Base-by-base conservation (phyloP, 2,888 invertebrate species). In the Loripinus fragilis region DNA sequence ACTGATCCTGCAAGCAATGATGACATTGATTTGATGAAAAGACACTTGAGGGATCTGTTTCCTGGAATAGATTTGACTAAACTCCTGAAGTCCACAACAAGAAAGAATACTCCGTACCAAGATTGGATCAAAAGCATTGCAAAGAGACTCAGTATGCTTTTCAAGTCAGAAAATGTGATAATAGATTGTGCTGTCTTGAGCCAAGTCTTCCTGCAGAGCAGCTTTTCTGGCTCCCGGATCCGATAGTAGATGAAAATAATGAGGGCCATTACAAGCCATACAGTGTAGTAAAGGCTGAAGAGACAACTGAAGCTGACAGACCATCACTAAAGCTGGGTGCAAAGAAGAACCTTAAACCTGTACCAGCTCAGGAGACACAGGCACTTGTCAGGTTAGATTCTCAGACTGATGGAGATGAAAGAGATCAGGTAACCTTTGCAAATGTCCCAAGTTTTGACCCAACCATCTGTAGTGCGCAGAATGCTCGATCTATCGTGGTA, bases 161-260 rank as follows among this genome's bases (percentile, higher is more conserved):
- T 66, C 79, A 82, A 45, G 66, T 81, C 0, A 73, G 69, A 28
- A 79, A 77, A 50, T 82, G 76, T 71, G 38, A 41, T 15, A 68
- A 79, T 68, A 35, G 2, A 30, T 41, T 41, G 41, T 41, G 41
- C 15, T 79, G 78, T 71, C 76, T 73, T 73, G n/a, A 25, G 28
- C 75, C 75, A 38, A 48, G 30, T 17, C 20, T 76, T 38, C 17
- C 30, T 30, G 38, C 41, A 25, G 48, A 74, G 41, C n/a, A 50
- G 20, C 72, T 81, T 25, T 17, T 8, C 8, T 81, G 81, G 81
- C 50, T 78, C 17, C 81, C 78, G 66, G 78, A 69, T 42, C 78
- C 76, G 0, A 25, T 73, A n/a, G 38, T 73, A n/a, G 73, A 73
- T 73, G 55, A 42, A 41, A 30, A 66, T 50, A 41, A 41, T 41